Evolutionary conservation across 2,888 invertebrate species (phyloP), one percentile per base, ranked within the genome.

Genomic region (Sabellastarte sp.): DNA sequence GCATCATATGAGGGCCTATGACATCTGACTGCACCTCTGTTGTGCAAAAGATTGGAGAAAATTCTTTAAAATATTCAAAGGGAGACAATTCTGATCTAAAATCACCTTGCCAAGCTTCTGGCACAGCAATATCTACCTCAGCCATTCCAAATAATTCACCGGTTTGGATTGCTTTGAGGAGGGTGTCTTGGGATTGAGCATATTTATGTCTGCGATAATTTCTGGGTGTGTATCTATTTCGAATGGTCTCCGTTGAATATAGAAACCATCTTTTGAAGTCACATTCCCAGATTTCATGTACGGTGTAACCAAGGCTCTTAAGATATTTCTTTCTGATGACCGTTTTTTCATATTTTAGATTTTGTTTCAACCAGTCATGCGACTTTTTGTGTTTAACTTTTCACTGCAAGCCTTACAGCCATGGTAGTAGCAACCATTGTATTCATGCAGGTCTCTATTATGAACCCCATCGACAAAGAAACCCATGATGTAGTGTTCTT

Each of bases 1-100:
- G 5, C 31, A 28, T 20, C 57, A 57, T 57, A 30, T 57, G 57
- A 15, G 5, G 5, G 5, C 57, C 57, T 57, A 57, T 57, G 10
- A 10, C 10, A 5, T 57, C 57, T 28, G 10, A 57, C 31, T 20
- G 57, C 5, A 57, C 31, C 24, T 57, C 31, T 5, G 57, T 57
- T 10, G 28, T 57, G 31, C 31, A 26, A 30, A 57, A 57, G 10
- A 30, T 10, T 4, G 57, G 57, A 5, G 30, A 57, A 20, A 57
- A 28, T 30, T 57, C 57, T 4, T 24, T 30, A 24, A 57, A 57
- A 57, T 57, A 57, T 29, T 26, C 31, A 10, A 10, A 5, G 10
- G 57, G 57, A 10, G 10, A 10, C 5, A 57, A 4, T 10, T 28
- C 10, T 10, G 10, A 15, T 41, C 20, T 41, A 20, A 41, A 41